These are phyloP conservation scores for Cotesia congregata DNA, from an alignment of 2,888 invertebrate species.

Conservation along the genomic window DNA sequence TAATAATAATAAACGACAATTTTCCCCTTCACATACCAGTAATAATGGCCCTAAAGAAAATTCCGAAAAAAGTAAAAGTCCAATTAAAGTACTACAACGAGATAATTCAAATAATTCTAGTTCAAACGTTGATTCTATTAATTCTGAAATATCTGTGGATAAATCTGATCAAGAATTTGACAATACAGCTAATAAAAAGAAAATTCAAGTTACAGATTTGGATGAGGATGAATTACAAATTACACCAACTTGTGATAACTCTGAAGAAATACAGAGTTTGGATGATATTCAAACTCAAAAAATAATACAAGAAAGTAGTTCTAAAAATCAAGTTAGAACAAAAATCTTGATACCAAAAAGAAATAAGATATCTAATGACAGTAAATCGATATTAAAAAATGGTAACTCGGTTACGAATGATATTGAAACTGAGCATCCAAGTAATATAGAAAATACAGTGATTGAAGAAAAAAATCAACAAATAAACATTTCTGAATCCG, in stretches of 20 bases:
- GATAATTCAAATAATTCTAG: slow-evolving; percentile 40
- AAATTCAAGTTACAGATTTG: slow-evolving; percentile 55
- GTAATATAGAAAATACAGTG: not conserved
- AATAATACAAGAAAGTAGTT: slow-evolving; percentile 35
- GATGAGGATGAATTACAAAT: slow-evolving; percentile 52
- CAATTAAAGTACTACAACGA: slow-evolving; percentile 55
- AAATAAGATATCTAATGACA: slow-evolving; percentile 42
- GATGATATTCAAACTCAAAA: slow-evolving; percentile 36
- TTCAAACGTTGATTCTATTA: slow-evolving; percentile 20
- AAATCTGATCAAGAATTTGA: slow-evolving; percentile 24
- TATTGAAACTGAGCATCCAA: slow-evolving; percentile 31
- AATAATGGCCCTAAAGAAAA: slow-evolving; percentile 45
- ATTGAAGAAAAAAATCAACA: not conserved
- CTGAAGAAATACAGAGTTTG: slow-evolving; percentile 34
- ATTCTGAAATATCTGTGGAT: not conserved
- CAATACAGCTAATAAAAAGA: slow-evolving; percentile 24
- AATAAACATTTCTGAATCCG: slow-evolving; percentile 11
- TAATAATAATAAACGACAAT: slow-evolving; percentile 53
- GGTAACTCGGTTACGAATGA: slow-evolving; percentile 40
- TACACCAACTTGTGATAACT: slow-evolving; percentile 39
- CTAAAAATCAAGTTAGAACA: slow-evolving; percentile 35
- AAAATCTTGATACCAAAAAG: slow-evolving; percentile 50
- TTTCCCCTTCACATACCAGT: slow-evolving; percentile 55
- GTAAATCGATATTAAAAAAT: slow-evolving; percentile 30
- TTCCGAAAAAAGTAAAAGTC: slow-evolving; percentile 54